Conservation (phyloP, 2,113 vertebrate species). For the Limnothrissa miodon region DNA sequence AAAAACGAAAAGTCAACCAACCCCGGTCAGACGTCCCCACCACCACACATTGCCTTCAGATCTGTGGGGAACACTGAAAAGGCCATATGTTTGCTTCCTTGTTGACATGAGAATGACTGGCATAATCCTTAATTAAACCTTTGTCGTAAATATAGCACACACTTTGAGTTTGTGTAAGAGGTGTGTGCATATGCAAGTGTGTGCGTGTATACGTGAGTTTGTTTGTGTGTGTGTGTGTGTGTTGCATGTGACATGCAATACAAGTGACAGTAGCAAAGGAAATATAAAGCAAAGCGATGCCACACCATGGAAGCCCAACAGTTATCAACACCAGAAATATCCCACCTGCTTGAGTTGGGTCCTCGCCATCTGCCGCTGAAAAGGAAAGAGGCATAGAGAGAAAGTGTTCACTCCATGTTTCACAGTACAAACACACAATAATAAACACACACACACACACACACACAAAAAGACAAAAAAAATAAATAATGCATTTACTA, state of each 20-base stretch:
- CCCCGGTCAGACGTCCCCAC: too few relatives aligned
- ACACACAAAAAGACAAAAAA: too few relatives aligned
- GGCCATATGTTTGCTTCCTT: neutral
- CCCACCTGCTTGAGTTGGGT: slow-evolving; percentile 76
- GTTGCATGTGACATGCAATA: neutral
- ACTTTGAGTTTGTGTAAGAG: neutral
- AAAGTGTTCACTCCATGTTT: neutral
- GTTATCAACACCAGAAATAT: slow-evolving; percentile 61
- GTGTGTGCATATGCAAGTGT: neutral
- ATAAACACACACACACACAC: too few relatives aligned
- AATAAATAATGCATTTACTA: slow-evolving; percentile 12
- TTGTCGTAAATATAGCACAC: neutral
- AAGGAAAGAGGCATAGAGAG: slow-evolving; percentile 35
- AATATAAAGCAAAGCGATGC: neutral
- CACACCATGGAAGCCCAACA: slow-evolving; percentile 38
- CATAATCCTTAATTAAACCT: neutral
- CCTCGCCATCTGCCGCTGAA: slow-evolving; percentile 75
- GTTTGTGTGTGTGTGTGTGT: neutral
- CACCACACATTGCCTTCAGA: too few relatives aligned
- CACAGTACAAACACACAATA: neutral
- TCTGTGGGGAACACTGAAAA: too few relatives aligned
- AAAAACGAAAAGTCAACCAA: too few relatives aligned
- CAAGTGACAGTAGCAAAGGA: neutral
- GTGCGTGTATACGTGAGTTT: neutral
- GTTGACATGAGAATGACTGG: neutral